Percentiles rank a stretch among this genome's conserved stretches.
Evolutionary conservation across 2,888 invertebrate genomes (phyloP).

Genomic region (Isoperla grammatica): DNA sequence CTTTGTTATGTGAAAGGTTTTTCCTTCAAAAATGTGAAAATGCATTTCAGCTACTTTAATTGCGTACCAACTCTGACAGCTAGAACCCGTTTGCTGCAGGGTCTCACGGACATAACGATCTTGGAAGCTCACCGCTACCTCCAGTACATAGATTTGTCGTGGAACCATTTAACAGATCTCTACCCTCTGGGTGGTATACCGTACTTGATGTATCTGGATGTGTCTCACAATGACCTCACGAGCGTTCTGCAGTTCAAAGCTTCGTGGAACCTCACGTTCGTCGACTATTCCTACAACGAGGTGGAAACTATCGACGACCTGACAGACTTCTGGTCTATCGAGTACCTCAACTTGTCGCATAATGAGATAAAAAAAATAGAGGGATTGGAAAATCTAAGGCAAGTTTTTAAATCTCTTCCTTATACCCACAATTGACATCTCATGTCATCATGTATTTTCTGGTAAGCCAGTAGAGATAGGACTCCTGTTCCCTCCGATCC

Average conservation of each 20-base stretch:
- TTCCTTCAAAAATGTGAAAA: too few species aligned
- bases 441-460: too few species aligned
- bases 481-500: too few species aligned
- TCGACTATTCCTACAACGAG: slow-evolving; percentile 54
- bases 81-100: slow-evolving; percentile 38
- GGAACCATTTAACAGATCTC: slow-evolving; percentile 51
- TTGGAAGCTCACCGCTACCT: slow-evolving; percentile 52
- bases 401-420: slow-evolving; percentile 30
- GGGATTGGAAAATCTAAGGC: slow-evolving; percentile 53
- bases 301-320: slow-evolving; percentile 51
- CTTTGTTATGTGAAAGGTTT: too few species aligned
- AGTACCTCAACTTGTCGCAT: slow-evolving; percentile 54
- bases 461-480: too few species aligned
- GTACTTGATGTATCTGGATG: slow-evolving; percentile 54
- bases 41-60: too few species aligned
- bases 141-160: slow-evolving; percentile 54
- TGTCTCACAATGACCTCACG: slow-evolving; percentile 50
- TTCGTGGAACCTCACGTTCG: slow-evolving; percentile 57
- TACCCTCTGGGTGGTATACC: slow-evolving; percentile 49
- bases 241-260: slow-evolving; percentile 51
- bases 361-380: slow-evolving; percentile 53
- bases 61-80: too few species aligned
- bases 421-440: too few species aligned
- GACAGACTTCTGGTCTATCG: slow-evolving; percentile 55
- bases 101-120: slow-evolving; percentile 47